Base-by-base conservation (phyloP, 1,140 invertebrate genomes). In the Adelges cooleyi region DNA sequence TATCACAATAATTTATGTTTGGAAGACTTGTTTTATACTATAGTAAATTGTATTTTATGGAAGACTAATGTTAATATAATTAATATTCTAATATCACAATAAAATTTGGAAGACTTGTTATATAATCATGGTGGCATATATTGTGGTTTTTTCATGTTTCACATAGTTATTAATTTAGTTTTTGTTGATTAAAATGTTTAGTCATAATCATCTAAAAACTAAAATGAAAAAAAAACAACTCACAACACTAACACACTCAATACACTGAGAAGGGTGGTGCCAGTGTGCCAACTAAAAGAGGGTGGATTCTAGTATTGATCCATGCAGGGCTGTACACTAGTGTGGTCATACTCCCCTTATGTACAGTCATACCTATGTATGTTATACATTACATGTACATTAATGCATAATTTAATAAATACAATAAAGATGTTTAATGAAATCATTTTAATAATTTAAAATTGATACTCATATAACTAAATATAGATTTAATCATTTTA, bases 271-370 rank as follows among this genome's bases (percentile, higher is more conserved):
- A 23, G 42, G 56, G 56, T 62, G 56, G 56, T 62, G 40, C 42
- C 25, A 48, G 29, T 33, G 17, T 25, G 22, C 51, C 11, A 1
- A 33, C 15, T 18, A 33, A 33, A 6, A 11, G 56, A 48, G 25
- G 40, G 10, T 29, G 42, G 23, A 15, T 29, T 62, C n/a, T 29
- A 62, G 56, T 62, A 62, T 62, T 62, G 56, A 62, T 62, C 56
- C 56, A 62, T 8, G 44, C 56, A 62, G 56, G 56, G 56, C 20
- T 62, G 56, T 33, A 46, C 46, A 25, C 44, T 25, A 27, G 38
- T 25, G 38, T n/a, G 9, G 44, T 42, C 8, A 42, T 40, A n/a
- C 42, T 54, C 36, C 53, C 20, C 40, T 25, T 42, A n/a, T 23
- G 42, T 27, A 44, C 23, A 59, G 53, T 59, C 22, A 59, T 59